phyloP scores from a whole-genome alignment of 2,113 vertebrate genomes.

The Martes martes region DNA sequence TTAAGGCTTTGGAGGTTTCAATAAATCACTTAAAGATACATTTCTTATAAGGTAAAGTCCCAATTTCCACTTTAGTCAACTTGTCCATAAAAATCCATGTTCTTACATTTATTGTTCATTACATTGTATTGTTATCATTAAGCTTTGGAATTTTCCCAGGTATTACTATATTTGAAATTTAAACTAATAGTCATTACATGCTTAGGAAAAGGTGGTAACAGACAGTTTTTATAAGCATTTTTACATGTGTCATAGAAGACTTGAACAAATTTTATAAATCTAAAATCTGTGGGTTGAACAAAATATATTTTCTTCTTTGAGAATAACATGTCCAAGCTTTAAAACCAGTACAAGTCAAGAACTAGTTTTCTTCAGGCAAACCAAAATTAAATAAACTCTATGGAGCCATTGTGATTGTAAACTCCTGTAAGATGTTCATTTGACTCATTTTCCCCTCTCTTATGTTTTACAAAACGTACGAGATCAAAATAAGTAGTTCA shows the following conservation, averaged over 20 bases:
- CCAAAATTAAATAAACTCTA: background rate
- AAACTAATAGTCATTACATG: background rate
- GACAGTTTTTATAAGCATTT: background rate
- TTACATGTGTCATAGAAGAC: background rate
- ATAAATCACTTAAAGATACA: background rate
- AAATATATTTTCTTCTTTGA: background rate
- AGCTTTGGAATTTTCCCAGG: background rate
- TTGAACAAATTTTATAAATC: background rate
- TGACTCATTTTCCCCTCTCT: background rate
- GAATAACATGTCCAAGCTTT: background rate
- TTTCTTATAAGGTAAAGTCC: background rate
- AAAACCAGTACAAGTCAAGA: constrained; percentile 6
- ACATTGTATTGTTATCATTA: background rate
- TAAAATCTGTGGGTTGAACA: background rate
- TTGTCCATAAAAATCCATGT: background rate
- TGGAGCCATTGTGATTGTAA: background rate
- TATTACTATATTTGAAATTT: constrained; percentile 20
- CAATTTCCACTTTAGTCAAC: background rate
- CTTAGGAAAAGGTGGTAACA: background rate
- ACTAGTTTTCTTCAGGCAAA: background rate
- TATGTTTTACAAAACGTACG: background rate
- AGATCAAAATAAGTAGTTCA: background rate
- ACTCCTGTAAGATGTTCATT: background rate
- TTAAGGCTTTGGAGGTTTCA: background rate
- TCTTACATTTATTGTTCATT: background rate